These are phyloP conservation scores for Scotopteryx bipunctaria DNA, from an alignment of 2,888 invertebrate species.

Conservation along the genomic window DNA sequence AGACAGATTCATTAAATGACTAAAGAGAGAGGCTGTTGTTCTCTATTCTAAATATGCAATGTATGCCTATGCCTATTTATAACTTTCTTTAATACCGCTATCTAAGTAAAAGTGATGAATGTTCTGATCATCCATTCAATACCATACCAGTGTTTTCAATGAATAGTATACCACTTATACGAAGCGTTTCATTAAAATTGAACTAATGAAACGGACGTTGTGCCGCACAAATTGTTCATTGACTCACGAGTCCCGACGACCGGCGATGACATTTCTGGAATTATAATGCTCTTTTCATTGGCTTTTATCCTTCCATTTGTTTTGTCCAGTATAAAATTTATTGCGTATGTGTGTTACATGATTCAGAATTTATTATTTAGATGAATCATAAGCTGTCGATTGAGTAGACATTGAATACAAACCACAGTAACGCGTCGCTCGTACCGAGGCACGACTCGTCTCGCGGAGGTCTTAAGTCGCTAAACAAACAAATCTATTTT, in stretches of 20 bases:
- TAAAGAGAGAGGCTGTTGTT: constrained; percentile 12
- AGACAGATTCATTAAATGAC: constrained; percentile 6
- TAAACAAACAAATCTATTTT: constrained; percentile 76
- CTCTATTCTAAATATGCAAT: constrained; percentile 16
- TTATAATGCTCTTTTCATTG: constrained; percentile 58
- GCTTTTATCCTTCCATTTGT: constrained; percentile 45
- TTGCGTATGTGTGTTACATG: constrained; percentile 58
- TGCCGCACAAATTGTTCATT: constrained; percentile 57
- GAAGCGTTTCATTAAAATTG: constrained; percentile 37
- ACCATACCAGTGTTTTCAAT: constrained; percentile 32
- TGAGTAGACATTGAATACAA: constrained; percentile 70
- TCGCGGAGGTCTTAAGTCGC: constrained; percentile 57
- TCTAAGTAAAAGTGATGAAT: constrained; percentile 34
- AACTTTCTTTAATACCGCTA: constrained; percentile 34
- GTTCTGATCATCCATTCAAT: constrained; percentile 34
- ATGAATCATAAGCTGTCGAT: constrained; percentile 73
- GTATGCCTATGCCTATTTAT: constrained; percentile 8
- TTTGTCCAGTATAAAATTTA: constrained; percentile 50
- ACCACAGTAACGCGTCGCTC: constrained; percentile 66
- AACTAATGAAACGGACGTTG: constrained; percentile 46
- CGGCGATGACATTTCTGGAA: constrained; percentile 53
- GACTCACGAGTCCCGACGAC: constrained; percentile 45
- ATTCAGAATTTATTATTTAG: constrained; percentile 71
- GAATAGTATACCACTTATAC: constrained; percentile 29
- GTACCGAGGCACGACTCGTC: constrained; percentile 55